Evolutionary conservation across 2,113 vertebrate genomes (phyloP).

Genomic region (Sinocyclocheilus anshuiensis): DNA sequence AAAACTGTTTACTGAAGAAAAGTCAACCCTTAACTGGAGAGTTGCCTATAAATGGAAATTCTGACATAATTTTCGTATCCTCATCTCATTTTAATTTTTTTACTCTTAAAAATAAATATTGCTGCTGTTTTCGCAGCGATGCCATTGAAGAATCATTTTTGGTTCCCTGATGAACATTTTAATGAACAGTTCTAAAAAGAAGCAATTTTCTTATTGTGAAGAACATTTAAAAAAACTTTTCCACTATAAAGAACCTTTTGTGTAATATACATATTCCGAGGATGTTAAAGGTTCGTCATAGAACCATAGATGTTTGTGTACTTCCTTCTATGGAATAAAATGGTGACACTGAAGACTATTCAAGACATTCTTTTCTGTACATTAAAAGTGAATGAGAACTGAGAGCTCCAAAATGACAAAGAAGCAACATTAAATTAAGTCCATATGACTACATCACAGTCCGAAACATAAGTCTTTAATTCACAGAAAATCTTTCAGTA

Average conservation of each 20-base stretch:
- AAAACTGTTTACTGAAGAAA: not conserved
- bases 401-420: not conserved
- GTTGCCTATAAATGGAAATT: not conserved
- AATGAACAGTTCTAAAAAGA: not conserved
- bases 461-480: not conserved
- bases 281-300: not conserved
- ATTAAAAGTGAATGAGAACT: not conserved
- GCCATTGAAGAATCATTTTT: not conserved
- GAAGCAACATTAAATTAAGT: not conserved
- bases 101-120: not conserved
- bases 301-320: not conserved
- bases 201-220: not conserved
- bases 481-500: not conserved
- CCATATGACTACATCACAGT: not conserved
- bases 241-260: not conserved
- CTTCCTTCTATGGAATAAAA: not conserved
- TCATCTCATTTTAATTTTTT: not conserved
- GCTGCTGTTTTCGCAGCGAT: not conserved
- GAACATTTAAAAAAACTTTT: not conserved
- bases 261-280: not conserved
- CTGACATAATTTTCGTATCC: not conserved
- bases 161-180: not conserved
- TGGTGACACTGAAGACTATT: not conserved
- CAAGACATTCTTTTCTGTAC: not conserved
- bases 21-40: not conserved